A percentile compares a stretch with the other conserved stretches of the same genome.
Conservation (phyloP, 2,113 vertebrate species). For the Reinhardtius hippoglossoides region DNA sequence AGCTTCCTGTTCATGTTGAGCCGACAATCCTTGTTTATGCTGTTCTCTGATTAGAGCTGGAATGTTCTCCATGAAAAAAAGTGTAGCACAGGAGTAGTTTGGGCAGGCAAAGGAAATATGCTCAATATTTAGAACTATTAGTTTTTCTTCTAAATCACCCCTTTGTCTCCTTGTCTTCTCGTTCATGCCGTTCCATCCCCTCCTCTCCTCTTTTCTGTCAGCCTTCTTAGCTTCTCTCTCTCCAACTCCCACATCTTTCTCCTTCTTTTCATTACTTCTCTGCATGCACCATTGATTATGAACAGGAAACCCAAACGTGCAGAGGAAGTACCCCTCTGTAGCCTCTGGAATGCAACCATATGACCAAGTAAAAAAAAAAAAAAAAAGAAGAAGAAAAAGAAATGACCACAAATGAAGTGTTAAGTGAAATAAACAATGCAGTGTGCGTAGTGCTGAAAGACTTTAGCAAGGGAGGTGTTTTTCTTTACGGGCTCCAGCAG, state of each 20-base stretch:
- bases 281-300: conserved; percentile 57
- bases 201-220: not conserved
- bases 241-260: conserved; percentile 35
- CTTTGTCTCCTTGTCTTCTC: conserved; percentile 20
- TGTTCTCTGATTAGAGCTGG: too few species aligned
- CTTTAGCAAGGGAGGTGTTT: conserved; percentile 66
- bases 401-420: conserved; percentile 79
- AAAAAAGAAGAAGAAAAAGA: conserved; percentile 17
- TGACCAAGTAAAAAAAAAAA: conserved; percentile 54
- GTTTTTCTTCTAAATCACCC: not conserved
- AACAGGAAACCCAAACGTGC: conserved; percentile 67
- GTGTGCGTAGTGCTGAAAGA: conserved; percentile 65
- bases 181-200: not conserved
- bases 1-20: too few species aligned
- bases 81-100: too few species aligned
- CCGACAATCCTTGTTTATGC: too few species aligned
- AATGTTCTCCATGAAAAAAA: too few species aligned
- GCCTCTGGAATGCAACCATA: conserved; percentile 74
- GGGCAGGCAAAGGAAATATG: too few species aligned
- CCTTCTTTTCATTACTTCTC: conserved; percentile 33
- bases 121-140: too few species aligned
- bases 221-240: conserved; percentile 5
- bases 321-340: conserved; percentile 66
- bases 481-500: conserved; percentile 66
- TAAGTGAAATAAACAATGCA: conserved; percentile 81